Conservation (phyloP, 2,113 vertebrate species). For the Peromyscus maniculatus region DNA sequence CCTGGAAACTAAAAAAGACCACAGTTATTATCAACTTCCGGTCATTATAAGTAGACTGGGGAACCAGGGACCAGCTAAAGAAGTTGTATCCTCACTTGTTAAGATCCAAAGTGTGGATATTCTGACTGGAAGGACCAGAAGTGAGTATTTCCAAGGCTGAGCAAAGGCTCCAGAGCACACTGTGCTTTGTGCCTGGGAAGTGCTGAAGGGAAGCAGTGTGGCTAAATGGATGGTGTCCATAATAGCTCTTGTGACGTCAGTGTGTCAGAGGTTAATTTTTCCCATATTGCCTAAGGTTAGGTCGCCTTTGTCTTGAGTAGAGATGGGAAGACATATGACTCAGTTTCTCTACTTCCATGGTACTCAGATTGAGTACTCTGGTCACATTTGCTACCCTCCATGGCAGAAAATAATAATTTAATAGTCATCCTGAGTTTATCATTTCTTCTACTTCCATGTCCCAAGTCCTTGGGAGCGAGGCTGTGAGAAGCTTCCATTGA, state of each 20-base stretch:
- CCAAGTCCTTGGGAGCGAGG: too few relatives aligned
- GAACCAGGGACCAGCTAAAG: background rate
- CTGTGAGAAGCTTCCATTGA: background rate
- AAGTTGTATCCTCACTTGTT: background rate
- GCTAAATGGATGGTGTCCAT: too few relatives aligned
- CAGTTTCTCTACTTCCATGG: background rate
- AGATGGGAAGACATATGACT: background rate
- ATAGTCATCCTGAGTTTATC: background rate
- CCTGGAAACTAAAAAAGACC: background rate
- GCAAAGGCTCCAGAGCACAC: background rate
- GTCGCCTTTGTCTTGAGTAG: background rate
- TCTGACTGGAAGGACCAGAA: background rate
- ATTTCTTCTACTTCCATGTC: background rate
- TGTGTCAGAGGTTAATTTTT: background rate
- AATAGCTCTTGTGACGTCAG: background rate
- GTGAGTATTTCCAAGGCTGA: background rate
- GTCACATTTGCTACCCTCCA: background rate
- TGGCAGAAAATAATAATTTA: background rate
- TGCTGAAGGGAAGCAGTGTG: background rate
- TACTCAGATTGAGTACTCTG: background rate
- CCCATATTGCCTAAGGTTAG: background rate
- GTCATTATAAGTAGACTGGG: background rate
- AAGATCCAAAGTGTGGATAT: background rate
- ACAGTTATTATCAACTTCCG: background rate
- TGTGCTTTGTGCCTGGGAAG: background rate